phyloP scores from a whole-genome alignment of 2,113 vertebrate genomes.

The Sterna hirundo region DNA sequence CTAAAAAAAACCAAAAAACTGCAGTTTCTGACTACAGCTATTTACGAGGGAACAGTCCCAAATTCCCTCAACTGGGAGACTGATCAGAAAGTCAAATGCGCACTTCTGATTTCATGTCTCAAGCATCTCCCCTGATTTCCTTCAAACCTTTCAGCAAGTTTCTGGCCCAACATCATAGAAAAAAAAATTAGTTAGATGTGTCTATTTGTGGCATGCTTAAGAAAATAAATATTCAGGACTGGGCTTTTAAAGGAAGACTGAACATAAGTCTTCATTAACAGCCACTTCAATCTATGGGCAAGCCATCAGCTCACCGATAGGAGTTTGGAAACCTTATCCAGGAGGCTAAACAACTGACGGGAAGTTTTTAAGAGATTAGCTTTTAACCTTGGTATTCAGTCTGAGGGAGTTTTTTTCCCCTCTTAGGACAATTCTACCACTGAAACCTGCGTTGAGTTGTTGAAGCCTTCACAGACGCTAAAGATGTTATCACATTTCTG shows the following conservation, averaged over 20 bases:
- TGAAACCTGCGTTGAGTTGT: not conserved
- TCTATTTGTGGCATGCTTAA: not conserved
- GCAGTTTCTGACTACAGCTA: not conserved
- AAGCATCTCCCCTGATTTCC: not conserved
- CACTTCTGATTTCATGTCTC: not conserved
- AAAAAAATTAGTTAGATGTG: not conserved
- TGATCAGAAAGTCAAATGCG: not conserved
- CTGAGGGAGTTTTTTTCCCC: not conserved
- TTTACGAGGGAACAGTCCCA: not conserved
- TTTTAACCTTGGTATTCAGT: not conserved
- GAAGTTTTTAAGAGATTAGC: not conserved
- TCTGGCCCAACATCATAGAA: not conserved
- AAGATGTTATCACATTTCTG: not conserved
- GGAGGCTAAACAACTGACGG: not conserved
- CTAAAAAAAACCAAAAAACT: not conserved
- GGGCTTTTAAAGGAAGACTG: not conserved
- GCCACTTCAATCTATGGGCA: not conserved
- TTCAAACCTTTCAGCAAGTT: not conserved
- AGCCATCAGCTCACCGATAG: not conserved
- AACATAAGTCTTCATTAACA: not conserved
- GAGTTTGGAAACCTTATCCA: not conserved
- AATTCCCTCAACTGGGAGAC: not conserved
- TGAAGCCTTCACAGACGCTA: not conserved
- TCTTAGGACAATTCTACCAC: not conserved
- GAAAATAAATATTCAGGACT: not conserved